These are phyloP conservation scores for Drosophila colorata DNA, from an alignment of 2,888 invertebrate genomes.

Conservation along the genomic window DNA sequence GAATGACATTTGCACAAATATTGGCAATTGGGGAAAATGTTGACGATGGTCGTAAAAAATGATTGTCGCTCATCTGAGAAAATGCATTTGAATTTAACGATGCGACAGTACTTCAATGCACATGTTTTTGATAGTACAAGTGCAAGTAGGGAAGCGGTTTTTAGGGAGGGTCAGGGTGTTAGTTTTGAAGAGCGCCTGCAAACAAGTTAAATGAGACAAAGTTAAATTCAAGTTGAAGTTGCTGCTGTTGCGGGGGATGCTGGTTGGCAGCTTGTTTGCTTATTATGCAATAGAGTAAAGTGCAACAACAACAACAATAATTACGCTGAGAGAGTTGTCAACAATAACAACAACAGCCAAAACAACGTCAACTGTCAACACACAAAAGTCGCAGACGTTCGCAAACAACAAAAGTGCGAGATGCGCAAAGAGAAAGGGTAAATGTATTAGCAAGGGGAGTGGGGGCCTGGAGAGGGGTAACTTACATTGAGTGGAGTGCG, in stretches of 20 bases:
- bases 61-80: conserved; percentile 46
- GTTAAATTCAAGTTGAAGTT: conserved; percentile 57
- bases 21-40: conserved; percentile 40
- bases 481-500: conserved; percentile 6
- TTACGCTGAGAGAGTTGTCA: conserved; percentile 34
- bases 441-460: not conserved
- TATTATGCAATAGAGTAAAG: conserved; percentile 73
- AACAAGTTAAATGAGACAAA: conserved; percentile 43
- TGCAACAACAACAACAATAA: conserved; percentile 53
- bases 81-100: conserved; percentile 46
- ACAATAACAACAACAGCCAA: conserved; percentile 25
- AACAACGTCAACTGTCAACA: conserved; percentile 30
- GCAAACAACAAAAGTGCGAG: conserved; percentile 42
- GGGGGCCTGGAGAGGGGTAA: not conserved
- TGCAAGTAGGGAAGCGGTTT: not conserved
- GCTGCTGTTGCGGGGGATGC: conserved; percentile 10
- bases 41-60: conserved; percentile 12
- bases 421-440: conserved; percentile 33
- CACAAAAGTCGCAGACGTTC: conserved; percentile 31
- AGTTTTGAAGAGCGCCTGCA: conserved; percentile 10
- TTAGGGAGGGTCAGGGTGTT: not conserved
- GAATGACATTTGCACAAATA: conserved; percentile 69
- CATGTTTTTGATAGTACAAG: conserved; percentile 23
- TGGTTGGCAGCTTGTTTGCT: conserved; percentile 30
- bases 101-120: conserved; percentile 20